Percentiles rank a stretch among this genome's conserved stretches.
Evolutionary conservation across 2,888 invertebrate species (phyloP).

Genomic region (Neria commutata): DNA sequence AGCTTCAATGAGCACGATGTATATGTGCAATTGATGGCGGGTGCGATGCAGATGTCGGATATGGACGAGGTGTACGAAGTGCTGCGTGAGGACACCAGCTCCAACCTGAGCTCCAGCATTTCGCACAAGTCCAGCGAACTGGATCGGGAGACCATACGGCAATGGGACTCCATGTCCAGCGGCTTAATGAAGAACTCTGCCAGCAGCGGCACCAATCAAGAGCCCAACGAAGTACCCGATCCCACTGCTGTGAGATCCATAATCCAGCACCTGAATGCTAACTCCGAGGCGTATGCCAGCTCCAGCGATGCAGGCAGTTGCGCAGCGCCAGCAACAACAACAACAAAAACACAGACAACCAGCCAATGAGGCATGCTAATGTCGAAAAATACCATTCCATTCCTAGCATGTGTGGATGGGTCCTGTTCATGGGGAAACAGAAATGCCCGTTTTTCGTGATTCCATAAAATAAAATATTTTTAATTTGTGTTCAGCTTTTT

Average conservation of each 20-base stretch:
- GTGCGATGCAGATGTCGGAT: slow-evolving; percentile 16
- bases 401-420: background rate
- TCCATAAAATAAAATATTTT: too few species aligned
- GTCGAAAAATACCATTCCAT: background rate
- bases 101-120: slow-evolving; percentile 48
- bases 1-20: slow-evolving; percentile 54
- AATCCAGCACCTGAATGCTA: slow-evolving; percentile 48
- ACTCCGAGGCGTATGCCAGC: slow-evolving; percentile 35
- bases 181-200: slow-evolving; percentile 68
- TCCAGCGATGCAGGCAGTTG: slow-evolving; percentile 6
- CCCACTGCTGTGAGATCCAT: slow-evolving; percentile 44
- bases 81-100: slow-evolving; percentile 56
- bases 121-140: slow-evolving; percentile 68
- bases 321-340: background rate
- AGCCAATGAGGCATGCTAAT: background rate
- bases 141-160: slow-evolving; percentile 83
- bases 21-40: slow-evolving; percentile 52
- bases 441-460: too few species aligned
- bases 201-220: slow-evolving; percentile 18
- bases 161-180: slow-evolving; percentile 89
- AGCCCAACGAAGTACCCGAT: slow-evolving; percentile 8
- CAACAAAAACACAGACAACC: background rate
- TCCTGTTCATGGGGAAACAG: too few species aligned
- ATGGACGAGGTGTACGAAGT: slow-evolving; percentile 57
- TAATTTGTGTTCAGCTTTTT: too few species aligned